Evolutionary conservation across 2,113 vertebrate genomes (phyloP).

Genomic region (Periophthalmus modestus): DNA sequence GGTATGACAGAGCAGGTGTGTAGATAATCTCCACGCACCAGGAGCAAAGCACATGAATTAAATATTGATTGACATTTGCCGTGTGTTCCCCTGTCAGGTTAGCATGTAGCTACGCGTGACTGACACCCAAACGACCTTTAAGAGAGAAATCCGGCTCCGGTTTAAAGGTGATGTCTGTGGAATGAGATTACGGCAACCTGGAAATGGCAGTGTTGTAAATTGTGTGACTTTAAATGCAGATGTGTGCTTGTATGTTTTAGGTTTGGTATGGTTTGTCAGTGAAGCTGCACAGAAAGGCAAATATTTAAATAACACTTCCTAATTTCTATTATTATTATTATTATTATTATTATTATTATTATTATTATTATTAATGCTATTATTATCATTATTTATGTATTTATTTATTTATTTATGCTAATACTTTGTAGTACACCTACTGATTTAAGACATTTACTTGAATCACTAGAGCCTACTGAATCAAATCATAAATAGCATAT

Average conservation of each 20-base stretch:
- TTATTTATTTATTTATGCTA: no score
- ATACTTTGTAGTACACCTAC: no score
- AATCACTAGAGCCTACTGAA: no score
- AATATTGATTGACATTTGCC: conserved; percentile 45
- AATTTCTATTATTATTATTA: no score
- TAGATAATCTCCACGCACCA: conserved; percentile 52
- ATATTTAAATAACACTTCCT: no score
- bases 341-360: no score
- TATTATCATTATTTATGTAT: no score
- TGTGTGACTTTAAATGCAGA: background rate
- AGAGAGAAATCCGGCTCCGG: background rate
- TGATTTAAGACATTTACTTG: no score
- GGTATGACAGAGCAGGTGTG: conserved; percentile 16
- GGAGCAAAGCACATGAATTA: conserved; percentile 20
- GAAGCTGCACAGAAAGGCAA: no score
- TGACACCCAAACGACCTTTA: background rate
- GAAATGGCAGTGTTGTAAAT: background rate
- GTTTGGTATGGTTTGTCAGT: no score
- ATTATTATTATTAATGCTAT: no score
- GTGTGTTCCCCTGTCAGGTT: conserved; percentile 14
- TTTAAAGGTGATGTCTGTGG: background rate
- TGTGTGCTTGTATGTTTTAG: background rate
- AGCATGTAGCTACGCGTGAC: conserved; percentile 9
- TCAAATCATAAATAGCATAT: no score
- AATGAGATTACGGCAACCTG: conserved; percentile 31